phyloP scores from a whole-genome alignment of 2,797 vertebrate species.

The Podarcis siculus region DNA sequence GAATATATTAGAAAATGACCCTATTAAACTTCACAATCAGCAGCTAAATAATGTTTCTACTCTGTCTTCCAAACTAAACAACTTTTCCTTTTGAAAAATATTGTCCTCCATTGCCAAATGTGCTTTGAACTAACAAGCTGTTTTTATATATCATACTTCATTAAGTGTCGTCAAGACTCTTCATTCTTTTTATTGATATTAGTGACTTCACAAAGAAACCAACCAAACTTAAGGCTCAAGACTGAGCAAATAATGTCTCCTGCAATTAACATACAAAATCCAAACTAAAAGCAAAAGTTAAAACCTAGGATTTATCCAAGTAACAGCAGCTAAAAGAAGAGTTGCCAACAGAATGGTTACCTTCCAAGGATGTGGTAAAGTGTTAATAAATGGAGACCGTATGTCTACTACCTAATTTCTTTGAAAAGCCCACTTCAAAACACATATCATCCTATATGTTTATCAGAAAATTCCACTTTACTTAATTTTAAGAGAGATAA shows the following conservation, averaged over 20 bases:
- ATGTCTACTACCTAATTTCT: slow-evolving; percentile 5
- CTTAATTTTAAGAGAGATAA: slow-evolving; percentile 2
- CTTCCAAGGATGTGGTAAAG: not conserved
- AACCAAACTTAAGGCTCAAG: slow-evolving; percentile 53
- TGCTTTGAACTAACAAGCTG: slow-evolving; percentile 31
- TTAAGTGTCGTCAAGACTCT: not conserved
- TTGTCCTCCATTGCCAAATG: slow-evolving; percentile 28
- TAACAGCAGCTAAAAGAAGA: not conserved
- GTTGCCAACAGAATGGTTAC: not conserved
- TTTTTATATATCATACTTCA: not conserved
- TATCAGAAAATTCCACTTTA: slow-evolving; percentile 25
- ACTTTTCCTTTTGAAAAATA: slow-evolving; percentile 45
- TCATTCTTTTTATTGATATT: not conserved
- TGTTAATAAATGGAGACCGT: slow-evolving; percentile 26
- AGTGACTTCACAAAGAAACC: slow-evolving; percentile 35
- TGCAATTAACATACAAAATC: slow-evolving; percentile 45
- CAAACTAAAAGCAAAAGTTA: slow-evolving; percentile 42
- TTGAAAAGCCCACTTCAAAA: slow-evolving; percentile 30
- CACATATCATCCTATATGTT: not conserved
- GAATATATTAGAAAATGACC: not conserved
- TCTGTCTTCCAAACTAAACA: not conserved
- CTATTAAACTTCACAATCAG: not conserved
- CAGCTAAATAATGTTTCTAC: not conserved
- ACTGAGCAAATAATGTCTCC: slow-evolving; percentile 32
- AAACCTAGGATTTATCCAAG: slow-evolving; percentile 34